These are phyloP conservation scores for Oryzias javanicus DNA, from an alignment of 2,113 vertebrate genomes.

Conservation along the genomic window DNA sequence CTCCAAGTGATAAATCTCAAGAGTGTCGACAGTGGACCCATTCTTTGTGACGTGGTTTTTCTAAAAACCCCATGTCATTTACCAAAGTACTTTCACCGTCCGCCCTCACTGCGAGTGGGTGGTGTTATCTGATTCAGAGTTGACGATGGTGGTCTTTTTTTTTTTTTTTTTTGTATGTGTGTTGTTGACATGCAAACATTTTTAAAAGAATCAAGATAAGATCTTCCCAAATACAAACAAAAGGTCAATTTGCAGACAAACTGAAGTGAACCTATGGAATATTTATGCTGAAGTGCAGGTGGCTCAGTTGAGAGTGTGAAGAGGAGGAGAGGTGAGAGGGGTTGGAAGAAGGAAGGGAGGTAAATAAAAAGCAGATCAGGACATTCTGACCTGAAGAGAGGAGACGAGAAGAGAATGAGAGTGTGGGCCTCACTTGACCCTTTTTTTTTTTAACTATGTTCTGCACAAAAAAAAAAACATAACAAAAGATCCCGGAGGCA, in stretches of 20 bases:
- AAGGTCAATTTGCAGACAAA: slow-evolving; percentile 4
- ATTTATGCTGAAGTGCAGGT: background rate
- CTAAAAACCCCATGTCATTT: slow-evolving; percentile 33
- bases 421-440: slow-evolving; percentile 36
- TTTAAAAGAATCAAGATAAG: slow-evolving; percentile 10
- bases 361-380: slow-evolving; percentile 49
- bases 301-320: slow-evolving; percentile 7
- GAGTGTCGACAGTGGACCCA: slow-evolving; percentile 3
- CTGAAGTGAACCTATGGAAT: background rate
- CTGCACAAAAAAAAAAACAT: slow-evolving; percentile 28
- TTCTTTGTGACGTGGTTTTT: slow-evolving; percentile 9
- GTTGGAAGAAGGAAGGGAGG: slow-evolving; percentile 17
- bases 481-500: slow-evolving; percentile 37
- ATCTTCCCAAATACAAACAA: slow-evolving; percentile 2
- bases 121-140: slow-evolving; percentile 43
- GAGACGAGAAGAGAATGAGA: slow-evolving; percentile 37
- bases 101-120: slow-evolving; percentile 44
- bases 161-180: no score
- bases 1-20: slow-evolving; percentile 11
- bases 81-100: slow-evolving; percentile 41
- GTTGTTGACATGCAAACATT: slow-evolving; percentile 14
- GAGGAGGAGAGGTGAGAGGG: slow-evolving; percentile 18
- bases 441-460: background rate
- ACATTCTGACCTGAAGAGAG: slow-evolving; percentile 63
- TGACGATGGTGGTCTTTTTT: slow-evolving; percentile 43